Conservation (phyloP, 1,140 invertebrate genomes). For the Bombus huntii region DNA sequence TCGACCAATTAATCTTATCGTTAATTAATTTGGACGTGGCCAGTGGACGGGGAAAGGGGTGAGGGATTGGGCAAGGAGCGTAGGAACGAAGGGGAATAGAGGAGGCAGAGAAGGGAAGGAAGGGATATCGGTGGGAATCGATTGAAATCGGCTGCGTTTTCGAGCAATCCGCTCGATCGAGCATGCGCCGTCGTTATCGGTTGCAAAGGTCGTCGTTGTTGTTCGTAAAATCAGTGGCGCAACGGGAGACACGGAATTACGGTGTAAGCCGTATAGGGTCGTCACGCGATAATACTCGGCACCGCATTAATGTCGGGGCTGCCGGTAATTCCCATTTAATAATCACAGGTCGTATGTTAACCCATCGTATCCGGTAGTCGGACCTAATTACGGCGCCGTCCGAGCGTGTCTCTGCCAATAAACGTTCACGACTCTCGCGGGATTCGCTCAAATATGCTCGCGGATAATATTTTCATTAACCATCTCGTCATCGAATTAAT, state of each 20-base stretch:
- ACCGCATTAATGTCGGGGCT: constrained; percentile 63
- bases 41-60: neutral
- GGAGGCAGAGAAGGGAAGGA: neutral
- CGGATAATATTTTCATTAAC: constrained; percentile 69
- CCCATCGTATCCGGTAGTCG: constrained; percentile 60
- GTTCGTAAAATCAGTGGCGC: constrained; percentile 38
- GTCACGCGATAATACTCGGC: constrained; percentile 66
- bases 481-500: constrained; percentile 59
- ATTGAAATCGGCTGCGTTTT: constrained; percentile 53
- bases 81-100: neutral
- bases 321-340: constrained; percentile 69
- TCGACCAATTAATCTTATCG: constrained; percentile 78
- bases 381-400: constrained; percentile 65
- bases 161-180: constrained; percentile 12
- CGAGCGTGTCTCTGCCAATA: constrained; percentile 67
- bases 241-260: constrained; percentile 61
- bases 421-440: constrained; percentile 64
- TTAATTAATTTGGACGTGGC: constrained; percentile 75
- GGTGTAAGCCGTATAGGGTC: constrained; percentile 63
- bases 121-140: constrained; percentile 12
- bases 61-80: neutral
- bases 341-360: constrained; percentile 66
- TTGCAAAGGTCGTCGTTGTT: constrained; percentile 27
- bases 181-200: constrained; percentile 6
- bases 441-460: constrained; percentile 60